Percentiles rank a stretch among this genome's conserved stretches.
These are phyloP conservation scores for Phoxinus phoxinus DNA, from an alignment of 2,113 vertebrate genomes.

Conservation along the genomic window DNA sequence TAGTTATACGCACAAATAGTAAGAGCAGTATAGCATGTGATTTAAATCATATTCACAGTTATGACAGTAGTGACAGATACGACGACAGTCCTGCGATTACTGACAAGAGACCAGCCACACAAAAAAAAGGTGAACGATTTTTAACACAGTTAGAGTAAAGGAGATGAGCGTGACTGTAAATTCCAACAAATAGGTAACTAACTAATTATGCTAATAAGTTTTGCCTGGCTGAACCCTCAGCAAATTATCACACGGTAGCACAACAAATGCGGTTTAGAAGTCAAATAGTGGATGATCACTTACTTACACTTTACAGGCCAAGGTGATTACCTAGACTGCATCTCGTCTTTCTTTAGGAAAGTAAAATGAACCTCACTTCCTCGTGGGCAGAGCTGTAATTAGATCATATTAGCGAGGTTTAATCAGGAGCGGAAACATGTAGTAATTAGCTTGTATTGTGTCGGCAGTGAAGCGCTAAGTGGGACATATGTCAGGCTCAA, in stretches of 20 bases:
- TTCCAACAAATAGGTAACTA: conserved; percentile 5
- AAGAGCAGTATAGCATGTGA: background rate
- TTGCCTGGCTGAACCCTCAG: conserved; percentile 6
- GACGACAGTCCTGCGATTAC: background rate
- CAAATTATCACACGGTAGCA: conserved; percentile 1
- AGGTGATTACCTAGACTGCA: background rate
- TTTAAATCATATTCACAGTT: background rate
- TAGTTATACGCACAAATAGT: background rate
- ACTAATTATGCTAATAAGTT: conserved; percentile 32
- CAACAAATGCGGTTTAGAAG: conserved; percentile 7
- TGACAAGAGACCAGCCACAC: background rate
- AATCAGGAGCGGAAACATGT: conserved; percentile 68
- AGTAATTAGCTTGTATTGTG: conserved; percentile 66
- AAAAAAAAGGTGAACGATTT: conserved; percentile 55
- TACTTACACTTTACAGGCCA: conserved; percentile 17
- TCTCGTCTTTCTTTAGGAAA: background rate
- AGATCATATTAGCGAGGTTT: conserved; percentile 55
- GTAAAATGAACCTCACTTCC: conserved; percentile 25
- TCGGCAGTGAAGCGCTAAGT: conserved; percentile 62
- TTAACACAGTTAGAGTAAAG: conserved; percentile 28
- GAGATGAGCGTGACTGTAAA: background rate
- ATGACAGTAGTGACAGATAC: background rate
- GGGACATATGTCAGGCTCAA: conserved; percentile 63
- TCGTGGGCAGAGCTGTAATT: conserved; percentile 57
- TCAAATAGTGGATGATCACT: conserved; percentile 22